Evolutionary conservation across 2,888 invertebrate species (phyloP).

Genomic region (Lithophane socia): DNA sequence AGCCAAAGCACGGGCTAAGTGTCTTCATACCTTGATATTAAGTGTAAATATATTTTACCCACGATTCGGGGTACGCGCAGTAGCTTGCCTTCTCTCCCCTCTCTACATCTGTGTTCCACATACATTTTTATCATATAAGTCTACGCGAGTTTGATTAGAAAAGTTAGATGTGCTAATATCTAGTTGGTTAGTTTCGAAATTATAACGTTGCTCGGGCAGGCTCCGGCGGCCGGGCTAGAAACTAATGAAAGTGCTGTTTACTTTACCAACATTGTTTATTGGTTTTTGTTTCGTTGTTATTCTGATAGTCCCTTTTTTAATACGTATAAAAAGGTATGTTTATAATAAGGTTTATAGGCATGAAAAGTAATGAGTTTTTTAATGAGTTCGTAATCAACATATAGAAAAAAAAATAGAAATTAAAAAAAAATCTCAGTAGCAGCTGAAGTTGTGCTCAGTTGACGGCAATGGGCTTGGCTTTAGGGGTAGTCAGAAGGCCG

Average conservation of each 20-base stretch:
- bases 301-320: slow-evolving; percentile 9
- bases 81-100: neutral
- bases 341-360: neutral
- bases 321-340: slow-evolving; percentile 16
- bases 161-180: slow-evolving; percentile 63
- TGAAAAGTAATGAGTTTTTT: neutral
- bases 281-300: slow-evolving; percentile 46
- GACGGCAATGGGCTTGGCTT: neutral
- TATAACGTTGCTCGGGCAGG: slow-evolving; percentile 40
- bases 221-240: slow-evolving; percentile 16
- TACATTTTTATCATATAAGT: slow-evolving; percentile 52
- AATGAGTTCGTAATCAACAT: no score
- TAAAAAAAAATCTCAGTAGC: neutral
- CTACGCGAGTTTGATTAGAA: slow-evolving; percentile 62
- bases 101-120: slow-evolving; percentile 26
- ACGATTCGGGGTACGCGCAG: neutral
- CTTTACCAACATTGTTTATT: slow-evolving; percentile 51
- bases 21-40: neutral
- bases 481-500: no score
- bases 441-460: neutral
- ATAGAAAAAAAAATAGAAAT: no score
- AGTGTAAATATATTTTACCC: neutral
- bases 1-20: neutral
- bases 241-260: slow-evolving; percentile 48
- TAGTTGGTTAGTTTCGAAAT: slow-evolving; percentile 57